These are phyloP conservation scores for Leptinotarsa haldemani DNA, from an alignment of 2,888 invertebrate genomes.

Conservation along the genomic window DNA sequence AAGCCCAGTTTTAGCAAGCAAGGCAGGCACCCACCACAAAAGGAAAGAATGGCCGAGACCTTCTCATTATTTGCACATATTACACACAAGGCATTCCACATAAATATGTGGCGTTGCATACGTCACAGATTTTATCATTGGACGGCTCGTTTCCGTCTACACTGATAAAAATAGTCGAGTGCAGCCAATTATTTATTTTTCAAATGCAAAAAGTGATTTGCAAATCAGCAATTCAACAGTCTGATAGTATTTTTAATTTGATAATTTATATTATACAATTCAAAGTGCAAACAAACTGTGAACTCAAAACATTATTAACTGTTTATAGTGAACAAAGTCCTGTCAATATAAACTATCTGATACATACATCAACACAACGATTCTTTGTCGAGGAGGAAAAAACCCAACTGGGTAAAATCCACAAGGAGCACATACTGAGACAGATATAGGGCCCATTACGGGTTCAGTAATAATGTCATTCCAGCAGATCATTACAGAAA, in stretches of 20 bases:
- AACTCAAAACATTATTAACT: no score
- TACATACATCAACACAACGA: no score
- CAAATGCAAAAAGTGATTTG: slow-evolving; percentile 38
- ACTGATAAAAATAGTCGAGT: background rate
- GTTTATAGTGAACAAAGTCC: no score
- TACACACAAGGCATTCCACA: slow-evolving; percentile 53
- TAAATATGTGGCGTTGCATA: slow-evolving; percentile 46
- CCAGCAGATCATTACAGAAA: no score
- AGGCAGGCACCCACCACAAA: slow-evolving; percentile 53
- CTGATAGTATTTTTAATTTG: background rate
- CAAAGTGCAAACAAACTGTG: no score
- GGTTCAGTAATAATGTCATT: no score
- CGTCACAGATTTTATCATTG: slow-evolving; percentile 62
- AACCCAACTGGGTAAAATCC: no score
- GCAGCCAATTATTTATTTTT: background rate
- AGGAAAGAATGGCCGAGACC: slow-evolving; percentile 54
- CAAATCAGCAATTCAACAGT: background rate
- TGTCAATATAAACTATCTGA: no score
- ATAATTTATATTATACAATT: no score
- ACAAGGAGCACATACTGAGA: no score
- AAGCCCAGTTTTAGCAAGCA: slow-evolving; percentile 56
- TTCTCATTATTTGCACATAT: slow-evolving; percentile 63
- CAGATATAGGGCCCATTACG: no score
- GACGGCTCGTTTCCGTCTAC: slow-evolving; percentile 55
- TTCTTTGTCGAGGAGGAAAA: no score